These are phyloP conservation scores for Anomalospiza imberbis DNA, from an alignment of 2,797 vertebrate species.

Conservation along the genomic window DNA sequence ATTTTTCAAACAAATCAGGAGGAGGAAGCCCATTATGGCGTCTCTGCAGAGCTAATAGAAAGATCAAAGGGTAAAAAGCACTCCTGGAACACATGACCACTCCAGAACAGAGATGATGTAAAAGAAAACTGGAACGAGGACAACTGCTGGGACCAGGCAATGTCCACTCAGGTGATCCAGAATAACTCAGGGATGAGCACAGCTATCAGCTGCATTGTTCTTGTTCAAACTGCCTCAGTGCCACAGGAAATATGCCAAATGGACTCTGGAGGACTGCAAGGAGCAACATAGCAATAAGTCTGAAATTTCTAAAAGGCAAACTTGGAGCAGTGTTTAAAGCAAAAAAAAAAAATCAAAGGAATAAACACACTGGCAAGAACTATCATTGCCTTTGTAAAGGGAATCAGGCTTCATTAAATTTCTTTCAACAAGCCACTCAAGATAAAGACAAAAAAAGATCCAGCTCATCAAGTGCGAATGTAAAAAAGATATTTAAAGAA, in stretches of 20 bases:
- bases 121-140: background rate
- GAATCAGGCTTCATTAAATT: background rate
- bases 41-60: background rate
- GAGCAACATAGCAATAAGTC: fast-evolving
- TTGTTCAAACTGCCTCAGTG: background rate
- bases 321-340: background rate
- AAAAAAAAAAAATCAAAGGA: background rate
- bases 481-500: background rate
- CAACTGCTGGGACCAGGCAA: background rate
- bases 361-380: background rate
- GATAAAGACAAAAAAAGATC: background rate
- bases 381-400: background rate
- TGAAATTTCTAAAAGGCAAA: background rate
- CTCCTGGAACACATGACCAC: background rate
- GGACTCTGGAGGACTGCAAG: background rate
- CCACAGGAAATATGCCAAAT: background rate
- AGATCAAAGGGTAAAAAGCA: background rate
- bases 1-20: background rate
- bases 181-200: background rate
- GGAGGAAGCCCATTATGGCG: background rate
- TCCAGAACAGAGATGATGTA: background rate
- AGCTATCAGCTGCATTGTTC: background rate
- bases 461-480: background rate
- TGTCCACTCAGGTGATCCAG: background rate
- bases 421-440: background rate